Base-by-base conservation (phyloP, 2,797 vertebrate species). In the Brotula barbata region DNA sequence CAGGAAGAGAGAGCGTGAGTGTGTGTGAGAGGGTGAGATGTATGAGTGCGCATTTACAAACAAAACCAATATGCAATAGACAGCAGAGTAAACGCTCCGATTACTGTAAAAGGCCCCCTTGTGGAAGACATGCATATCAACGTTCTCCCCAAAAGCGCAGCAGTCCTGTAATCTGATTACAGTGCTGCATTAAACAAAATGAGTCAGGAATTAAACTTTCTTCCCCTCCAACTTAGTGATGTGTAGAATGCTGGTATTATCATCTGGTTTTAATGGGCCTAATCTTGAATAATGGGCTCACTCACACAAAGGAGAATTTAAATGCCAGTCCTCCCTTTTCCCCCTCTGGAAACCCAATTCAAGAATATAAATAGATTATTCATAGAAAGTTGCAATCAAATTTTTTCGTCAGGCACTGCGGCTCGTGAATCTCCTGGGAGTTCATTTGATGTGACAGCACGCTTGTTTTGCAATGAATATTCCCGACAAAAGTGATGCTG, bases 161-260 rank as follows among this genome's bases (percentile, higher is more conserved):
- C 70, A 81, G 63, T 60, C 75, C 68, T 64, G 63, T 86, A 81
- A 88, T 77, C 75, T 57, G 84, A 85, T 85, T 88, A 87, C 56
- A 73, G 73, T 68, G 78, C 72, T 76, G 77, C 78, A 84, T 83
- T 83, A 80, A 85, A 83, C 69, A 62, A 72, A 80, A 74, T 71
- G 63, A 85, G 83, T 78, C 45, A 65, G 72, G 72, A 84, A 75
- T 78, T 65, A 73, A 69, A 69, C 57, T 45, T 73, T 78, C 73
- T 71, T 74, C 67, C 73, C 69, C 78, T 81, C 73, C 58, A 76
- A 70, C 62, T 75, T 25, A 40, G 31, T 47, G 59, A 25, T 47
- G 67, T 75, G 56, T 45, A 50, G 40, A 73, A 54, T 25, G 52
- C 63, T 60, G 64, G 64, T 54, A 78, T 82, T 72, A 75, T 64